These are phyloP conservation scores for Acleris emargana DNA, from an alignment of 2,888 invertebrate genomes.

Conservation along the genomic window DNA sequence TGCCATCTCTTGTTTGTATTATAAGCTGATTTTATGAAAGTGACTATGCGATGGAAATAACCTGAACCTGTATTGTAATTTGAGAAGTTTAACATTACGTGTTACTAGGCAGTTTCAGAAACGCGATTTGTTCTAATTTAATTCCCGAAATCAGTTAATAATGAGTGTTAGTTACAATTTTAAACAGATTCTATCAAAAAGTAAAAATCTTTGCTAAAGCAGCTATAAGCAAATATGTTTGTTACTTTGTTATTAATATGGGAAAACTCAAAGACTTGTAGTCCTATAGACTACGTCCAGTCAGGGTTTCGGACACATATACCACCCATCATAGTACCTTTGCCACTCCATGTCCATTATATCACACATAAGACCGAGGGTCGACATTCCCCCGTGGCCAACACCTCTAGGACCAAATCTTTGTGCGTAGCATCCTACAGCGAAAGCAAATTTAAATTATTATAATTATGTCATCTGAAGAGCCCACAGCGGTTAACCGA, in stretches of 20 bases:
- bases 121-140: not conserved
- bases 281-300: constrained; percentile 57
- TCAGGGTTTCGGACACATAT: constrained; percentile 46
- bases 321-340: constrained; percentile 81
- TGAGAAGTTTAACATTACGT: constrained; percentile 66
- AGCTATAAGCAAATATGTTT: constrained; percentile 66
- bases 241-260: constrained; percentile 50
- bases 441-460: constrained; percentile 77
- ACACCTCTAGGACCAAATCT: constrained; percentile 97
- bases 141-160: not conserved
- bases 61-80: constrained; percentile 80
- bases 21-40: constrained; percentile 84
- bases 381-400: constrained; percentile 95
- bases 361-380: constrained; percentile 93
- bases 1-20: constrained; percentile 83
- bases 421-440: constrained; percentile 96
- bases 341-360: constrained; percentile 90
- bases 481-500: constrained; percentile 58
- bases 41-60: constrained; percentile 82
- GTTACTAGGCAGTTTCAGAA: constrained; percentile 39
- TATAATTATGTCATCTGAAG: constrained; percentile 61
- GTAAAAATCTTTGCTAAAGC: constrained; percentile 61
- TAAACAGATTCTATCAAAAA: constrained; percentile 30
- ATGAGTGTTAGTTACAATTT: constrained; percentile 15
- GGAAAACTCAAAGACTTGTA: constrained; percentile 45